Evolutionary conservation across 2,113 vertebrate species (phyloP).

Genomic region (Carollia perspicillata): DNA sequence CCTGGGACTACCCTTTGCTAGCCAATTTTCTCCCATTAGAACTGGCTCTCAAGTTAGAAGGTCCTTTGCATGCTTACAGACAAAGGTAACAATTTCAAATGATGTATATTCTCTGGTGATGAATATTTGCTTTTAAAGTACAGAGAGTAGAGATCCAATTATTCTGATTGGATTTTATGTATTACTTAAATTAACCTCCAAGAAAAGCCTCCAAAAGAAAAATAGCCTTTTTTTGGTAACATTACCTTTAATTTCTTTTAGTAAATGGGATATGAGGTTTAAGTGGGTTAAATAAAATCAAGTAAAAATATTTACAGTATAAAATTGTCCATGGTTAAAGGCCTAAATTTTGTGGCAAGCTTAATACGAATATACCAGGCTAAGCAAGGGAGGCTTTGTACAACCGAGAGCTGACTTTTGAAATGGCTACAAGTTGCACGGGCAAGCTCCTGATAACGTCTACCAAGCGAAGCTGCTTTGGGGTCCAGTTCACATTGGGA

Average conservation of each 20-base stretch:
- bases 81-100: conserved; percentile 50
- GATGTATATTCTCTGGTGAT: conserved; percentile 27
- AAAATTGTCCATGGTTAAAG: conserved; percentile 23
- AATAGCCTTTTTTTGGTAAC: conserved; percentile 10
- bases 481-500: neutral
- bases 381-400: neutral
- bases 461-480: neutral
- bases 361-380: neutral
- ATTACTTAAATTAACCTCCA: conserved; percentile 22
- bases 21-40: conserved; percentile 15
- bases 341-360: neutral
- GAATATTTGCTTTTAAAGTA: conserved; percentile 56
- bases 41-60: neutral
- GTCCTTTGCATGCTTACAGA: neutral
- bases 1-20: neutral
- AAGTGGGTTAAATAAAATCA: conserved; percentile 35
- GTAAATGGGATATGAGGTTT: conserved; percentile 28
- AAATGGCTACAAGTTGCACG: neutral
- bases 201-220: neutral
- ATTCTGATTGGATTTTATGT: neutral
- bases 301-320: conserved; percentile 40
- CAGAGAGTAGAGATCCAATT: neutral
- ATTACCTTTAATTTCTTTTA: conserved; percentile 43
- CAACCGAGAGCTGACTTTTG: neutral
- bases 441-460: neutral